Evolutionary conservation across 2,888 invertebrate species (phyloP).

Genomic region (Athalia cordata): DNA sequence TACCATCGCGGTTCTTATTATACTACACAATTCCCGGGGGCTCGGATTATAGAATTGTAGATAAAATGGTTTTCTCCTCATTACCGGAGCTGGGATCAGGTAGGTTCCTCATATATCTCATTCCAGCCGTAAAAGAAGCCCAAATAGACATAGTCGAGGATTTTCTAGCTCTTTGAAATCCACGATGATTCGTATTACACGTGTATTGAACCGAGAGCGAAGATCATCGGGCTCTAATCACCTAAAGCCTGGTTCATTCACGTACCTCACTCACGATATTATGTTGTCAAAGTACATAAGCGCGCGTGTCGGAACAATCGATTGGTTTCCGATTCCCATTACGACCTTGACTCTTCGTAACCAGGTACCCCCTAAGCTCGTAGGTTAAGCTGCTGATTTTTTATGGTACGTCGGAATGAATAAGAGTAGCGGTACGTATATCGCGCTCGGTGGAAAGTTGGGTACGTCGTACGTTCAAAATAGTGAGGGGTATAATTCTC

Average conservation of each 20-base stretch:
- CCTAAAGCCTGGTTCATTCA: background rate
- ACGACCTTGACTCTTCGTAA: too few species aligned
- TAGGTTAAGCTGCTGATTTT: background rate
- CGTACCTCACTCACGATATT: too few species aligned
- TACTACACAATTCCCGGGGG: slow-evolving; percentile 49
- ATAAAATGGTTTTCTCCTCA: slow-evolving; percentile 51
- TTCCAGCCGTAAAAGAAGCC: slow-evolving; percentile 35
- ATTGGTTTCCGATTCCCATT: too few species aligned
- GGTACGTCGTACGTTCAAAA: slow-evolving; percentile 2
- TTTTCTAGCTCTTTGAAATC: slow-evolving; percentile 25
- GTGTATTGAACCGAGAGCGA: background rate
- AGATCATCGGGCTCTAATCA: background rate
- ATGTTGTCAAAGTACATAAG: too few species aligned
- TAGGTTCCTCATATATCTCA: slow-evolving; percentile 42
- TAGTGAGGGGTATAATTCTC: slow-evolving; percentile 39
- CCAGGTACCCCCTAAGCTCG: too few species aligned
- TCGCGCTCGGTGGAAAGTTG: slow-evolving; percentile 12
- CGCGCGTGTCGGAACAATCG: too few species aligned
- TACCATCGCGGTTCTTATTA: slow-evolving; percentile 48
- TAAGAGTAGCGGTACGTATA: slow-evolving; percentile 22
- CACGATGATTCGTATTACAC: slow-evolving; percentile 25
- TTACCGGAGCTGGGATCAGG: slow-evolving; percentile 50
- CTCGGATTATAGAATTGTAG: slow-evolving; percentile 51
- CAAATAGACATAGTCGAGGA: slow-evolving; percentile 28
- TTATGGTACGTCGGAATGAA: slow-evolving; percentile 11